A percentile compares a stretch with the other conserved stretches of the same genome.
phyloP scores from a whole-genome alignment of 2,888 invertebrate species.

The Ophonus ardosiacus region DNA sequence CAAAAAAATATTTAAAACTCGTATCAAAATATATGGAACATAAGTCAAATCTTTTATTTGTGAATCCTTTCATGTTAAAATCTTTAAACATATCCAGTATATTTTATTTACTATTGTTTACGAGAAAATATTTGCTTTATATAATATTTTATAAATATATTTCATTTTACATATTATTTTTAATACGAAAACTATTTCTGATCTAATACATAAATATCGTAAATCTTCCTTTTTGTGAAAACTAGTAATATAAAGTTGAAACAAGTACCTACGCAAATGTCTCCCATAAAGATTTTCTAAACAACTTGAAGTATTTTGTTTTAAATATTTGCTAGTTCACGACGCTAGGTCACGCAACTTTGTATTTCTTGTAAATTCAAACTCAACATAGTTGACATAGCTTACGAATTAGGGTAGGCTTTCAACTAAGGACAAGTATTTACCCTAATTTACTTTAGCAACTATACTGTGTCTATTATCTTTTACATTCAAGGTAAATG shows the following conservation, averaged over 20 bases:
- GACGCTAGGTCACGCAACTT: conserved; percentile 29
- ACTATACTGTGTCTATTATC: conserved; percentile 34
- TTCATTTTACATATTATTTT: no score
- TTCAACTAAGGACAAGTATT: conserved; percentile 37
- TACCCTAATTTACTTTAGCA: conserved; percentile 26
- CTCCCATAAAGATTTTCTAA: conserved; percentile 11
- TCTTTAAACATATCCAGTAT: no score
- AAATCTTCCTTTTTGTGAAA: not conserved
- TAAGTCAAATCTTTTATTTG: no score
- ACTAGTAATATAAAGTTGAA: not conserved
- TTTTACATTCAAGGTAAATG: conserved; percentile 40
- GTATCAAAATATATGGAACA: no score
- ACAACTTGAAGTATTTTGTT: conserved; percentile 29
- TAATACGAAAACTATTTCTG: no score
- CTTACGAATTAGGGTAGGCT: conserved; percentile 39
- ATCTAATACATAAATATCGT: not conserved
- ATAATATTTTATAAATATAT: no score
- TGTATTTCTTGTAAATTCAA: conserved; percentile 39
- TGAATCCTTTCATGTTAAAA: no score
- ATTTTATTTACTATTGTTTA: no score
- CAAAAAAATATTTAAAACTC: no score
- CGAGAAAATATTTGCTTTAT: no score
- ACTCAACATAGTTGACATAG: conserved; percentile 38
- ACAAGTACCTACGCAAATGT: not conserved
- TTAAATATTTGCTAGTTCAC: conserved; percentile 18